Percentiles rank a stretch among this genome's conserved stretches.
Conservation (phyloP, 2,113 vertebrate genomes). For the Dasypus novemcinctus region DNA sequence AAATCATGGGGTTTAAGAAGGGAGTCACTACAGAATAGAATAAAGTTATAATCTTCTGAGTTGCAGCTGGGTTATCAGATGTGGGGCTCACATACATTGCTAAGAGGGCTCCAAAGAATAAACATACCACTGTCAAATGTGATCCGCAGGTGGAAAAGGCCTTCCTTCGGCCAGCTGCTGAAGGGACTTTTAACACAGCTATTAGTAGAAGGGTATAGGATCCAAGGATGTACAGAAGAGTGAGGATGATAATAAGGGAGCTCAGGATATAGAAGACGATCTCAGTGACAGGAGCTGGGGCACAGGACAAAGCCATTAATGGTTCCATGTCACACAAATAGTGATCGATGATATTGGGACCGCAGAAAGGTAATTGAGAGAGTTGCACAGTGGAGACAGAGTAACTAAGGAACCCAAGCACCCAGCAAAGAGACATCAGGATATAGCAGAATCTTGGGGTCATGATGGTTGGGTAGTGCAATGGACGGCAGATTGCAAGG, state of each 20-base stretch:
- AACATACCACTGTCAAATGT: conserved; percentile 58
- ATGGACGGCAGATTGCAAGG: not conserved
- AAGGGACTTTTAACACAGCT: conserved; percentile 46
- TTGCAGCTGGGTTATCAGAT: not conserved
- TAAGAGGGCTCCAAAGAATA: conserved; percentile 55
- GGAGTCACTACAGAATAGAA: conserved; percentile 35
- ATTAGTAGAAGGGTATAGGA: conserved; percentile 46
- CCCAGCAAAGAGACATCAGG: conserved; percentile 22
- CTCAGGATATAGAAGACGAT: not conserved
- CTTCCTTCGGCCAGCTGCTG: conserved; percentile 10
- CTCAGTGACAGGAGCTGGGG: not conserved
- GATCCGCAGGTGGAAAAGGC: conserved; percentile 62
- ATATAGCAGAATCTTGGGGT: not conserved
- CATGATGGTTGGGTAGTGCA: conserved; percentile 48
- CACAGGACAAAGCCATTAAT: conserved; percentile 54
- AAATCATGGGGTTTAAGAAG: conserved; percentile 31
- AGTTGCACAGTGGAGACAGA: conserved; percentile 9
- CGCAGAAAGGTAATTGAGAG: conserved; percentile 58
- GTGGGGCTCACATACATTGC: conserved; percentile 53
- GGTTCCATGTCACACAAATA: conserved; percentile 48
- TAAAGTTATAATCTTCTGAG: conserved; percentile 34
- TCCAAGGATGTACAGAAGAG: conserved; percentile 35
- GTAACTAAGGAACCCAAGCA: conserved; percentile 40
- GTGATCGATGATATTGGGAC: conserved; percentile 57
- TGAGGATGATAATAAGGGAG: conserved; percentile 18